A percentile compares a stretch with the other conserved stretches of the same genome.
phyloP scores from a whole-genome alignment of 2,888 invertebrate species.

The Gortyna flavago region DNA sequence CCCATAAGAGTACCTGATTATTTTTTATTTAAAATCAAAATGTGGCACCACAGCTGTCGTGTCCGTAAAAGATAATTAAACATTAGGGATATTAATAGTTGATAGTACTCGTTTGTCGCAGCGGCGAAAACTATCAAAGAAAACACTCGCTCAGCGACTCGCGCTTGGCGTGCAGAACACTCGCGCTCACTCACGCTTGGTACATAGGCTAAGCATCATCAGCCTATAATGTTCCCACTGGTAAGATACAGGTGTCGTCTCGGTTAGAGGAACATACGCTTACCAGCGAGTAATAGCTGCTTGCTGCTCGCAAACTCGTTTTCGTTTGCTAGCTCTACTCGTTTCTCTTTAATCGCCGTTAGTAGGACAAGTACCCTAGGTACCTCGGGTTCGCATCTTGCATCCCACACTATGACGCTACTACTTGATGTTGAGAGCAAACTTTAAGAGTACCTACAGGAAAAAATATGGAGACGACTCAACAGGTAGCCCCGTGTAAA shows the following conservation, averaged over 20 bases:
- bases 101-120: not conserved
- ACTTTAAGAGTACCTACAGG: constrained; percentile 25
- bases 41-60: not conserved
- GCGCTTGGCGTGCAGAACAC: not conserved
- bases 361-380: constrained; percentile 26
- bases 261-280: not conserved
- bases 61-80: not conserved
- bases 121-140: not conserved
- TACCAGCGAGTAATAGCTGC: not conserved
- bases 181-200: not conserved
- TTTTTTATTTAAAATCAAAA: too few relatives aligned
- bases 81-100: not conserved
- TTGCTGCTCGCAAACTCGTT: not conserved
- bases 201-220: not conserved
- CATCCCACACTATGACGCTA: constrained; percentile 64
- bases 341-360: not conserved
- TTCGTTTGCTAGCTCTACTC: not conserved
- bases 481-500: constrained; percentile 59
- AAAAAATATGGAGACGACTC: constrained; percentile 64
- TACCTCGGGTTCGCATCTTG: constrained; percentile 71
- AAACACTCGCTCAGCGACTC: not conserved
- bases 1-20: too few relatives aligned
- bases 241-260: too few relatives aligned
- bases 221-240: too few relatives aligned
- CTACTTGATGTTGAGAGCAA: constrained; percentile 41